These are phyloP conservation scores for Oncopodura yosiiana DNA, from an alignment of 1,140 invertebrate genomes.

Conservation along the genomic window DNA sequence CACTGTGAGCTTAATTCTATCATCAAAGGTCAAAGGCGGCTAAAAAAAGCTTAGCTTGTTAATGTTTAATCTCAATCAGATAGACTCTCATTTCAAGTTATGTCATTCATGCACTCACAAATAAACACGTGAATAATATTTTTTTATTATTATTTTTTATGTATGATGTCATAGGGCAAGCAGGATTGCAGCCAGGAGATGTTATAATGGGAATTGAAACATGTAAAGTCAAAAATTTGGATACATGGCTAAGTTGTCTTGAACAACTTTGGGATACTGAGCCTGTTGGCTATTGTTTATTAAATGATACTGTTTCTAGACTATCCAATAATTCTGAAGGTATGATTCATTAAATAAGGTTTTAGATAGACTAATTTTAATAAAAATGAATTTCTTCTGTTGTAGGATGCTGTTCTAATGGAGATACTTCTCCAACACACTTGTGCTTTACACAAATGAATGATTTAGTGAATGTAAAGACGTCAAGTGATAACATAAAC, in stretches of 20 bases:
- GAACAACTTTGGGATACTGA: slow-evolving; percentile 32
- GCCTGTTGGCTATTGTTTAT: slow-evolving; percentile 29
- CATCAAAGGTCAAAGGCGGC: no score
- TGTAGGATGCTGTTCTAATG: slow-evolving; percentile 15
- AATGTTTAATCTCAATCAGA: no score
- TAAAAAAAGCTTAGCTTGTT: no score
- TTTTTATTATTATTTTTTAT: slow-evolving; percentile 1
- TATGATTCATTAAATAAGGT: slow-evolving; percentile 4
- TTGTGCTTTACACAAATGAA: slow-evolving; percentile 31
- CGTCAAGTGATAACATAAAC: no score
- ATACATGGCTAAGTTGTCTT: slow-evolving; percentile 32
- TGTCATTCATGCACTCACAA: background rate
- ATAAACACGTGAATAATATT: background rate
- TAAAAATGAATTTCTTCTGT: background rate
- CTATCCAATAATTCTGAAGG: slow-evolving; percentile 32
- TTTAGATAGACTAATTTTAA: background rate
- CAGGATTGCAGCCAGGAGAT: slow-evolving; percentile 29
- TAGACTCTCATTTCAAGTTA: slow-evolving; percentile 4
- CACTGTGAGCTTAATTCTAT: no score
- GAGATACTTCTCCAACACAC: slow-evolving; percentile 32
- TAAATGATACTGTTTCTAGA: slow-evolving; percentile 22
- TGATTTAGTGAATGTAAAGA: no score
- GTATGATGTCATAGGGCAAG: no score
- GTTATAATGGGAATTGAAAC: slow-evolving; percentile 32
- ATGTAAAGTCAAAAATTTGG: slow-evolving; percentile 28